Evolutionary conservation across 1,140 invertebrate species (phyloP), one percentile per base, ranked within the genome.

Genomic region (Anastatus disparis): DNA sequence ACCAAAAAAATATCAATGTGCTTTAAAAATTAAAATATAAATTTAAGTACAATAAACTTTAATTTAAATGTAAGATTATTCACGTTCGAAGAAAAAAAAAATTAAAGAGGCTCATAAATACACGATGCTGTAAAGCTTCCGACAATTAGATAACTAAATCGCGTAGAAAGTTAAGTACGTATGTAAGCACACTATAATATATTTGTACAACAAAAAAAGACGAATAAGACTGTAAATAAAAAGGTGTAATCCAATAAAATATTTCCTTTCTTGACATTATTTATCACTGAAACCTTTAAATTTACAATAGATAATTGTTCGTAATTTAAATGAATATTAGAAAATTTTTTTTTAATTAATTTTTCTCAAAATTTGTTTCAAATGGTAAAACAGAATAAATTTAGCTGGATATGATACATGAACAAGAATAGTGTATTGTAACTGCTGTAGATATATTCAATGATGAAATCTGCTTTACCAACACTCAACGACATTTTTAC

Each of bases 121-220:
- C 7, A 20, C 3, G 8, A 56, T 58, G 40, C 20, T 70, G 29
- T 26, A 40, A 38, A 64, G 38, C 40, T 64, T 64, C 27, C 27
- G 42, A 46, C 24, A 64, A 27, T 48, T 17, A 63, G 50, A 44
- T 50, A 50, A 48, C 31, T 70, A 13, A 50, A 55, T 62, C 13
- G n/a, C 24, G 9, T 48, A 70, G 63, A 53, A 64, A 70, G 42
- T 46, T 31, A 55, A 70, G 22, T 70, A 62, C 58, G 48, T 42
- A 69, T 31, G 29, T 64, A 58, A 70, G 48, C 59, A 63, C 48
- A 61, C 1, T 46, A 71, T 58, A 71, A 48, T 71, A 65, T 62
- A 65, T 71, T 71, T 71, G 69, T 71, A 71, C 69, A 64, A 64
- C 42, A 65, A 62, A 65, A 59, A 65, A 62, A 65, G 50, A 0